A percentile compares a stretch with the other conserved stretches of the same genome.
Evolutionary conservation across 2,888 invertebrate species (phyloP).

Genomic region (Drosophila histrio): DNA sequence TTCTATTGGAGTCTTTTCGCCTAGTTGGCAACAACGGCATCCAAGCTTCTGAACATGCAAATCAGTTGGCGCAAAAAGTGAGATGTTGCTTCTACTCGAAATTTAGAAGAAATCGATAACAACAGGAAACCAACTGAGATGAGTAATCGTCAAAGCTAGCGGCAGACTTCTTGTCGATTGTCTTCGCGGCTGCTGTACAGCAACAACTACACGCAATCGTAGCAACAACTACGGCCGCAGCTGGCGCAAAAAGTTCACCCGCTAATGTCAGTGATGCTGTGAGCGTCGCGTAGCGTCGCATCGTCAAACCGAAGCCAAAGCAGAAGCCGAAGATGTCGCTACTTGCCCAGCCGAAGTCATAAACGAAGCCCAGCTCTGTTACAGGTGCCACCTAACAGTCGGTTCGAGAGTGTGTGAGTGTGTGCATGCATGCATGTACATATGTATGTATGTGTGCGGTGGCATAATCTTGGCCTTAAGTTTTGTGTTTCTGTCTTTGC

Average conservation of each 20-base stretch:
- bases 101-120: conserved; percentile 4
- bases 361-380: conserved; percentile 37
- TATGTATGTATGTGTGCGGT: conserved; percentile 37
- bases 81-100: no score
- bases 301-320: conserved; percentile 21
- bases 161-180: conserved; percentile 55
- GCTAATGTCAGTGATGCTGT: conserved; percentile 37
- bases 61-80: not conserved
- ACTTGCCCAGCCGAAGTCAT: conserved; percentile 28
- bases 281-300: not conserved
- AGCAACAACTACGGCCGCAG: not conserved
- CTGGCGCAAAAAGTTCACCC: conserved; percentile 21
- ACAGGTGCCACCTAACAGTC: conserved; percentile 50
- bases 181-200: conserved; percentile 2
- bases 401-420: not conserved
- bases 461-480: conserved; percentile 79
- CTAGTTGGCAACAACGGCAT: conserved; percentile 8
- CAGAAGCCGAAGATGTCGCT: conserved; percentile 31
- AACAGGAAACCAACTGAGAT: conserved; percentile 19
- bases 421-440: conserved; percentile 12
- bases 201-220: conserved; percentile 4
- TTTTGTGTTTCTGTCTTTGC: conserved; percentile 50
- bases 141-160: conserved; percentile 30
- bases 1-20: not conserved
- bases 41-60: not conserved